phyloP scores from a whole-genome alignment of 2,797 vertebrate species.

The Ctenopoma kingsleyae region DNA sequence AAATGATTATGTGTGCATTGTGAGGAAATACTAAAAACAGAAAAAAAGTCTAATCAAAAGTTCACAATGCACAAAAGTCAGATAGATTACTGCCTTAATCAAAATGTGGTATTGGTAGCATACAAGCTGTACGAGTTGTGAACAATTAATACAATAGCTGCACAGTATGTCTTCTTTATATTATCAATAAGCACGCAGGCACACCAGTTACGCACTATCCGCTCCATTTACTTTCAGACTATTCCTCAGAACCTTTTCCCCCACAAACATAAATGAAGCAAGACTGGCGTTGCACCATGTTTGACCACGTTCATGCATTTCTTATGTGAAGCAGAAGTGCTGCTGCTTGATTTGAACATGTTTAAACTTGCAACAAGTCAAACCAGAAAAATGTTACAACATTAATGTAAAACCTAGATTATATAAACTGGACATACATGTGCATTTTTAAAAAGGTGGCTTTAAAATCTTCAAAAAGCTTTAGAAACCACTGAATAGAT shows the following conservation, averaged over 20 bases:
- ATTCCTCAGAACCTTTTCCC: too few relatives aligned
- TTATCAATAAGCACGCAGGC: not conserved
- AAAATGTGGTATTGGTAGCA: not conserved
- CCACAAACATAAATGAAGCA: conserved; percentile 26
- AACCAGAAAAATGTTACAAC: conserved; percentile 12
- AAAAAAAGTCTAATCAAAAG: not conserved
- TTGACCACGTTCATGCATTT: conserved; percentile 27
- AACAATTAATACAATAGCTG: not conserved
- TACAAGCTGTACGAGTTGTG: too few relatives aligned
- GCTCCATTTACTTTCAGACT: not conserved
- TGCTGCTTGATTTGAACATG: conserved; percentile 9
- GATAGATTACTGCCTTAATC: not conserved
- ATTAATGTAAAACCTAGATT: conserved; percentile 1
- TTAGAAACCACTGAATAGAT: not conserved
- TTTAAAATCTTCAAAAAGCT: not conserved
- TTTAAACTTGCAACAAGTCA: conserved; percentile 12
- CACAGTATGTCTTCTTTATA: not conserved
- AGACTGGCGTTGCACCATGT: not conserved
- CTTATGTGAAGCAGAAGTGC: not conserved
- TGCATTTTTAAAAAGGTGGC: not conserved
- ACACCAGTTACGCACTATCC: conserved; percentile 2
- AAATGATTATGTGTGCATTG: not conserved
- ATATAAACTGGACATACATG: conserved; percentile 7
- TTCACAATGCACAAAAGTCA: not conserved
- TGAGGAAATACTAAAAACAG: not conserved